Conservation (phyloP, 2,113 vertebrate genomes). For the Dasyprocta punctata region DNA sequence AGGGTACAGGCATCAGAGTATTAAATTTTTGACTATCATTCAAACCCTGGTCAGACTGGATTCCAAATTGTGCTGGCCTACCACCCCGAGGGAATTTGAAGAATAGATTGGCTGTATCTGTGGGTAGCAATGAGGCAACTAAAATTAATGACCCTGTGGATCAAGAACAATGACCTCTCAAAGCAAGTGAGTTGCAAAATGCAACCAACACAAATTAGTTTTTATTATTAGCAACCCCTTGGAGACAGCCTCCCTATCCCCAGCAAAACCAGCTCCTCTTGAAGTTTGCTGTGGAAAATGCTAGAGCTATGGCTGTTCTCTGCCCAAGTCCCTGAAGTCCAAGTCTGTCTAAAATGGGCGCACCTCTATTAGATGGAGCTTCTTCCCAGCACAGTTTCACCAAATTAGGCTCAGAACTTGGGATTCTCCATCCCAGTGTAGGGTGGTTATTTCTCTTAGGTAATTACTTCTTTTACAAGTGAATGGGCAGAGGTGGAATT, state of each 20-base stretch:
- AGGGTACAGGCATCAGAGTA: not conserved
- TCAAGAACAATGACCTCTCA: slow-evolving; percentile 22
- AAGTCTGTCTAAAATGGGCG: not conserved
- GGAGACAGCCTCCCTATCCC: not conserved
- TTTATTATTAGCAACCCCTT: slow-evolving; percentile 11
- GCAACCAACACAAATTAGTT: not conserved
- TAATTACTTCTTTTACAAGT: not conserved
- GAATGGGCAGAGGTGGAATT: not conserved
- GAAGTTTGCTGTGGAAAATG: not conserved
- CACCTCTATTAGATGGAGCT: not conserved
- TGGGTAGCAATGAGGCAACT: not conserved
- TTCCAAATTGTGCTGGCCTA: not conserved
- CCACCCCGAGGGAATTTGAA: not conserved
- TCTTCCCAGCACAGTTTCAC: not conserved
- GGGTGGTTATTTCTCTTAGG: not conserved
- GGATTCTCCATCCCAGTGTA: no score
- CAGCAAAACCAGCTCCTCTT: not conserved
- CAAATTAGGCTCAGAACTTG: not conserved
- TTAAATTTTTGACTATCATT: not conserved
- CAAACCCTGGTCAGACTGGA: not conserved
- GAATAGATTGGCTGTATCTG: slow-evolving; percentile 23
- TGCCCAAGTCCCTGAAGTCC: not conserved
- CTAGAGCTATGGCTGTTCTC: not conserved
- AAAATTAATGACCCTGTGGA: slow-evolving; percentile 6
- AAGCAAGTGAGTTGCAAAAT: slow-evolving; percentile 28